Conservation (phyloP, 2,113 vertebrate genomes). For the Phasianus colchicus region DNA sequence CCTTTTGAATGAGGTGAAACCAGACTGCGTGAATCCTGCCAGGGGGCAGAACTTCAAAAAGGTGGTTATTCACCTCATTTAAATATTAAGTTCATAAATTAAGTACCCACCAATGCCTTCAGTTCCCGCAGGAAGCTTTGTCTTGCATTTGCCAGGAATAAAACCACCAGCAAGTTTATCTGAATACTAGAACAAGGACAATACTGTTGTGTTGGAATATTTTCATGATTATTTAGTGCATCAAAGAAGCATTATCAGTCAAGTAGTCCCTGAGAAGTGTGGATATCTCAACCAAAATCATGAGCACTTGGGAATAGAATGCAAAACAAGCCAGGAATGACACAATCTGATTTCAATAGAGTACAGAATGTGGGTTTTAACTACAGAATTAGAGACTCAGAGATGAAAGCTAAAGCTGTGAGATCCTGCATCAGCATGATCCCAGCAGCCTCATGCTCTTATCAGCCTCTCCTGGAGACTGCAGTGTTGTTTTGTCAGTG, state of each 20-base stretch:
- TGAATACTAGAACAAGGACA: background rate
- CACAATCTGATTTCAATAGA: background rate
- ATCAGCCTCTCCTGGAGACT: background rate
- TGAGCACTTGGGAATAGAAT: background rate
- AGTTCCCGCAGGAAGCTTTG: background rate
- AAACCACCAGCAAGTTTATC: background rate
- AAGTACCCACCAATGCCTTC: background rate
- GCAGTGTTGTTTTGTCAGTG: background rate
- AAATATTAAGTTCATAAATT: background rate
- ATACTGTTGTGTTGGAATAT: background rate
- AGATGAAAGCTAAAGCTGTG: background rate
- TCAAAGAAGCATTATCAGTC: background rate
- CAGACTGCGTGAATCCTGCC: background rate
- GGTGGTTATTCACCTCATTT: background rate
- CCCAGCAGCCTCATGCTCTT: background rate
- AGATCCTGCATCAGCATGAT: background rate
- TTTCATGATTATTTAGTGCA: background rate
- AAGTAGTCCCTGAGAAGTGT: background rate
- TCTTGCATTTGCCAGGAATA: background rate
- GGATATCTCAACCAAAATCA: background rate
- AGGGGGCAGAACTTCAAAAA: conserved; percentile 35
- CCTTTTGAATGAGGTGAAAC: background rate
- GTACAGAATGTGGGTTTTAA: background rate
- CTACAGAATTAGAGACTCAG: background rate
- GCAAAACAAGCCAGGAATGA: background rate